Conservation (phyloP, 2,113 vertebrate species). For the Motacilla tschutschensis region DNA sequence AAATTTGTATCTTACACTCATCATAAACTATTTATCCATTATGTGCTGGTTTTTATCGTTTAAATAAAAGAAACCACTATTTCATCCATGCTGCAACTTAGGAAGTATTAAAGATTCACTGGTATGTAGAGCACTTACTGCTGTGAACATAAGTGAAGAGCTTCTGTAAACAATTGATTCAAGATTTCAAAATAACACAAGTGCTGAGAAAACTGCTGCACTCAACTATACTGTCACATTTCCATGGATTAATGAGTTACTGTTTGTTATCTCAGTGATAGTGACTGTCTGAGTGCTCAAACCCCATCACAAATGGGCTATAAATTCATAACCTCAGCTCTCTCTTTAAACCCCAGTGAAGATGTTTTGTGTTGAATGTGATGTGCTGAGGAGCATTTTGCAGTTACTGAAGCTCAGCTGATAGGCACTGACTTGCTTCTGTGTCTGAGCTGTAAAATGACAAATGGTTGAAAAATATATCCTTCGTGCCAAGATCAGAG, state of each 20-base stretch:
- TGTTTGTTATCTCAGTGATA: constrained; percentile 8
- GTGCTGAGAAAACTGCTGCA: constrained; percentile 18
- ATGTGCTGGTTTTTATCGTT: not conserved
- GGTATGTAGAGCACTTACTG: constrained; percentile 31
- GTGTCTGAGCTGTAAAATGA: not conserved
- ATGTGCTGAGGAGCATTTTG: not conserved
- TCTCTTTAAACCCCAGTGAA: not conserved
- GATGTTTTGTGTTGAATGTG: not conserved
- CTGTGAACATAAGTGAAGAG: constrained; percentile 54
- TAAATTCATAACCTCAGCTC: constrained; percentile 12
- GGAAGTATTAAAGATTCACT: constrained; percentile 11
- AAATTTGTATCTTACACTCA: not conserved
- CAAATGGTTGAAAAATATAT: constrained; percentile 2
- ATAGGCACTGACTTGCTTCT: not conserved
- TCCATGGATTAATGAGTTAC: constrained; percentile 13
- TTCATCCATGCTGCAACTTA: not conserved
- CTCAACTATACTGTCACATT: not conserved
- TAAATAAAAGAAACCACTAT: not conserved
- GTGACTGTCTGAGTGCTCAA: not conserved
- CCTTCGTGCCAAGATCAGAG: not conserved
- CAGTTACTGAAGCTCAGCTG: not conserved
- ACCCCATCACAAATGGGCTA: not conserved
- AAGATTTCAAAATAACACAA: constrained; percentile 34
- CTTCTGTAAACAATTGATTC: constrained; percentile 51
- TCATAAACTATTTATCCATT: not conserved